Evolutionary conservation across 2,113 vertebrate genomes (phyloP), one percentile per base, ranked within the genome.

Genomic region (Oxygymnocypris stewartii): DNA sequence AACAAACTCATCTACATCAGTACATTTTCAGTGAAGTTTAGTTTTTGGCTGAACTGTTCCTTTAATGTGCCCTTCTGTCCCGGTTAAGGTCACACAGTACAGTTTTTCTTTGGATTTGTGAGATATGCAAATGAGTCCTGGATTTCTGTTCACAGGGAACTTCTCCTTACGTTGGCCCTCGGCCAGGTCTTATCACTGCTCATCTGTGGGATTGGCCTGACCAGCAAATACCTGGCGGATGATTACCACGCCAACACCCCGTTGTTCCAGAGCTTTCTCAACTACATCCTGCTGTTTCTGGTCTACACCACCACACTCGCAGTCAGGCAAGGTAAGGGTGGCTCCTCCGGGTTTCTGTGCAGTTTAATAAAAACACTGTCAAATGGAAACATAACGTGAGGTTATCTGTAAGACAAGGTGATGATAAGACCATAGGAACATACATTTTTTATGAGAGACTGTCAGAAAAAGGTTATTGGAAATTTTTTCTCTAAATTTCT

Each of bases 251-350:
- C 97, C 91, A 97, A 97, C 91, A 99, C 98, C 1, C 97, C 98
- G 1, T 96, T 99, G 90, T 99, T 99, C 91, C 98, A 99, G 96
- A 97, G 97, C 94, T 99, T 99, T 90, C 97, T 99, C 89, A 98
- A 97, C 95, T 99, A 99, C 89, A 98, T 98, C 90, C 96, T 99
- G 79, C 96, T 99, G 42, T 99, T 99, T 92, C 92, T 99, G 95
- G 98, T 99, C 89, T 99, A 99, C 92, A 98, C 98, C 16, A 98
- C 97, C 71, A 99, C 97, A 11, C 91, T 99, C 86, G 97, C 97
- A 6, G 97, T 99, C 87, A 96, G 97, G 90, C 97, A 98, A 97
- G 98, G 97, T 98, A 94, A 94, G 95, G 16, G n/a, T 8, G 3
- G 79, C 47, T 75, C 69, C 63, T 69, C 23, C 28, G 10, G 25